phyloP scores from a whole-genome alignment of 2,113 vertebrate genomes.

The Myanophis thanlyinensis region DNA sequence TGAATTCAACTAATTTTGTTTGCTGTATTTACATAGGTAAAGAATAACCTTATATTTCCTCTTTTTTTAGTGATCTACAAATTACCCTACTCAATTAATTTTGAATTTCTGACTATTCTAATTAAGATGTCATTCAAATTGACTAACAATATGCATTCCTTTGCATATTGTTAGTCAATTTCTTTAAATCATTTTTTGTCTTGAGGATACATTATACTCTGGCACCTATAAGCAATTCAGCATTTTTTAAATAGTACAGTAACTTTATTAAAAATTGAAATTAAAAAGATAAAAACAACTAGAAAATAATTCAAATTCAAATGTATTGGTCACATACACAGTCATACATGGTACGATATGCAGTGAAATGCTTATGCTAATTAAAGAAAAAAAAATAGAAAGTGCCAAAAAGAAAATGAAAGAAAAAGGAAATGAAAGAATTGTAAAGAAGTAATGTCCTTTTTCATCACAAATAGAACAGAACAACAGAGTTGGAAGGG shows the following conservation, averaged over 20 bases:
- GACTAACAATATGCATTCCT: background rate
- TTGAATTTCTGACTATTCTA: constrained; percentile 30
- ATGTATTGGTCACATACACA: no score
- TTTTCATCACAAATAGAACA: no score
- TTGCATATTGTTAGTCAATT: constrained; percentile 17
- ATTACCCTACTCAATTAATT: constrained; percentile 21
- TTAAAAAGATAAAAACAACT: no score
- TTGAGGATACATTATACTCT: constrained; percentile 48
- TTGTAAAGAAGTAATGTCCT: no score
- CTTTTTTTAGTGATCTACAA: constrained; percentile 13
- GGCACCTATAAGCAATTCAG: constrained; percentile 32
- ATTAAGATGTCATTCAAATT: constrained; percentile 31
- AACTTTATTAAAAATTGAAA: constrained; percentile 10
- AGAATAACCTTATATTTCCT: background rate
- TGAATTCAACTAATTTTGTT: background rate
- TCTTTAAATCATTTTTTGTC: constrained; percentile 36
- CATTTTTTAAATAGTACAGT: background rate
- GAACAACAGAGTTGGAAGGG: no score
- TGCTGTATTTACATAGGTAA: background rate
- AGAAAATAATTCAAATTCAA: no score
- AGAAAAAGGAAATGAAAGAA: no score
- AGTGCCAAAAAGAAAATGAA: no score
- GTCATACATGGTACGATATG: no score
- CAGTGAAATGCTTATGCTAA: no score
- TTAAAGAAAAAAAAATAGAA: no score